A percentile compares a stretch with the other conserved stretches of the same genome.
phyloP scores from a whole-genome alignment of 2,888 invertebrate genomes.

The Caenorhabditis becei region DNA sequence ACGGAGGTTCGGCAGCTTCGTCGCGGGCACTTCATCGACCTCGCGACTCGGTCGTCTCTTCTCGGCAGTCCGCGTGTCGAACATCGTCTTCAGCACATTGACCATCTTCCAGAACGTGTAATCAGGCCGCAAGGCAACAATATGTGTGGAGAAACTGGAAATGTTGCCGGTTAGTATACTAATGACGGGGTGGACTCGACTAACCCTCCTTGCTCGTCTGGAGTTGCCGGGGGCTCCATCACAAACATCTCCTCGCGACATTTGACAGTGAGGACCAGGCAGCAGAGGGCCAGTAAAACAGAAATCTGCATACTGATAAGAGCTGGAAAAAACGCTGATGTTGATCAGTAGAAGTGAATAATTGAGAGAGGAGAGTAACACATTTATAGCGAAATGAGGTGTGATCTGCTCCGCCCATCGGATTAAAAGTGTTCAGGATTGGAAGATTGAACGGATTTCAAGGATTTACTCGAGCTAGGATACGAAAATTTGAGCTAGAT shows the following conservation, averaged over 20 bases:
- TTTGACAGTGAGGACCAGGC: constrained; percentile 11
- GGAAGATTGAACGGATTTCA: not conserved
- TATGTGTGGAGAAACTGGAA: constrained; percentile 60
- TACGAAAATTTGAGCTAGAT: not conserved
- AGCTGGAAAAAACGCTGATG: not conserved
- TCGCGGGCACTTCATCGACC: constrained; percentile 14
- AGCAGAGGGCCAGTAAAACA: not conserved
- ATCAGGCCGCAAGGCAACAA: constrained; percentile 65
- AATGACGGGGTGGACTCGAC: not conserved
- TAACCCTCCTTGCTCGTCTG: constrained; percentile 52
- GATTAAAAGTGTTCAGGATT: constrained; percentile 8
- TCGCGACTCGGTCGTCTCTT: constrained; percentile 47
- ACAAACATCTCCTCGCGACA: constrained; percentile 44
- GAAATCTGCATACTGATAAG: constrained; percentile 18
- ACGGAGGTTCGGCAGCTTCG: constrained; percentile 41
- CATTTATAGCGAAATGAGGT: not conserved
- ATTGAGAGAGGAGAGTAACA: not conserved
- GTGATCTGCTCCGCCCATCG: not conserved
- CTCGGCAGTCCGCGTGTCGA: constrained; percentile 58
- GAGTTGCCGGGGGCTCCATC: constrained; percentile 30
- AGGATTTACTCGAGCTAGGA: not conserved
- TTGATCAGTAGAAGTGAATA: not conserved
- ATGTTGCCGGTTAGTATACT: not conserved
- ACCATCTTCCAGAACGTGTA: constrained; percentile 67
- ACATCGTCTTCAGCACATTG: constrained; percentile 62